Evolutionary conservation across 2,888 invertebrate genomes (phyloP), one percentile per base, ranked within the genome.

Genomic region (Lycaena phlaeas): DNA sequence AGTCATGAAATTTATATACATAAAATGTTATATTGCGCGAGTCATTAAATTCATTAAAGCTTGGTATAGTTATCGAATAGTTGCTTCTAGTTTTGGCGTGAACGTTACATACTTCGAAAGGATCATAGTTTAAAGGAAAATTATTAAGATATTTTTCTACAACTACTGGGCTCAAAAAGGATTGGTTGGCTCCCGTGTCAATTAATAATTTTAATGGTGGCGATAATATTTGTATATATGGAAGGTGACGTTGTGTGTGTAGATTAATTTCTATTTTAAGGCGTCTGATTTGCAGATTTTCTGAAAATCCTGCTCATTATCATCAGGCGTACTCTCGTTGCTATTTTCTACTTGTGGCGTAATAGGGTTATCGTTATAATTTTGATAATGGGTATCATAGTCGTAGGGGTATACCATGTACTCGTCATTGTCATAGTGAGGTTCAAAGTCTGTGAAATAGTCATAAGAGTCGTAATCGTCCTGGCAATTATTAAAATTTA

Each of bases 1-100:
- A 50, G 10, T 57, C 30, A 39, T 61, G 58, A 38, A 59, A 58
- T 25, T 43, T 45, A 31, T 56, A 60, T 2, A 56, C 27, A 26
- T 44, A 60, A 2, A 57, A 40, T 1, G 31, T 56, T 0, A 55
- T 40, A 10, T 44, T 7, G 5, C 2, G 1, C 7, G 7, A 1
- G 3, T 39, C 38, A 14, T 41, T 46, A 36, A 44, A 41, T 36
- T 44, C 44, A 2, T n/a, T 1, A 27, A 44, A 44, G 12, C 36
- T 10, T 1, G 42, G 42, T 38, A 38, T 14, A 0, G 42, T 42
- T 12, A 42, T 42, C 1, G 38, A 42, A 27, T 42, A 27, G 12
- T 40, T 10, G 10, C 31, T 22, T 25, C 27, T 15, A 18, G 27
- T 38, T 14, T 15, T 34, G 2, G 38, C 31, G 22, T 42, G 30